Evolutionary conservation across 2,888 invertebrate species (phyloP).

Genomic region (Ichneumoninae sp.): DNA sequence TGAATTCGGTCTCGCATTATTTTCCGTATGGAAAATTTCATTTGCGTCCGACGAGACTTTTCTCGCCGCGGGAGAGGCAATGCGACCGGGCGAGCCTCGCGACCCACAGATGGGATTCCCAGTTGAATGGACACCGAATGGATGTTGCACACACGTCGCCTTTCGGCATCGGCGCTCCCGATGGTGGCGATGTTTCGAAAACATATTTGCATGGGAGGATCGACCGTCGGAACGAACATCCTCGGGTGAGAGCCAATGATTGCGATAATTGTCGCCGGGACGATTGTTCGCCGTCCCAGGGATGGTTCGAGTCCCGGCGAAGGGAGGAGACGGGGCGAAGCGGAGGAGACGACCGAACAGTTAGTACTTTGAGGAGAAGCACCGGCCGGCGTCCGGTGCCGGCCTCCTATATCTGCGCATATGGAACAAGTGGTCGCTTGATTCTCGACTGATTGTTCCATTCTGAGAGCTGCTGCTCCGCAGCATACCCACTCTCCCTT

Average conservation of each 20-base stretch:
- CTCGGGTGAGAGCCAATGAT: constrained; percentile 75
- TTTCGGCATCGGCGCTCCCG: not conserved
- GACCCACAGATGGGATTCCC: not conserved
- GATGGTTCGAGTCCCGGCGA: constrained; percentile 51
- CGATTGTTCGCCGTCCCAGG: constrained; percentile 75
- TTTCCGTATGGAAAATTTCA: not conserved
- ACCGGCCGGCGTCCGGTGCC: constrained; percentile 72
- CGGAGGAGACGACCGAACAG: constrained; percentile 51
- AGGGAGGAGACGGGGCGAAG: constrained; percentile 47
- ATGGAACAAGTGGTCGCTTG: constrained; percentile 84
- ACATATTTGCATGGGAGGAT: constrained; percentile 78
- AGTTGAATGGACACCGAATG: not conserved
- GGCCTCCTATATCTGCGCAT: constrained; percentile 73
- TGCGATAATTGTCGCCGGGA: constrained; percentile 82
- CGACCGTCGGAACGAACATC: constrained; percentile 66
- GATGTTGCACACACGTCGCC: too few relatives aligned
- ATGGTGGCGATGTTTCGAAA: constrained; percentile 5
- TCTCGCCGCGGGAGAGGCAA: not conserved
- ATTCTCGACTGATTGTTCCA: constrained; percentile 84
- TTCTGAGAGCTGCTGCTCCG: constrained; percentile 79
- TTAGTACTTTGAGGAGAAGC: constrained; percentile 75
- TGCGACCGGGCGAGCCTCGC: not conserved
- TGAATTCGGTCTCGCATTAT: not conserved
- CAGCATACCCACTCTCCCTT: constrained; percentile 47
- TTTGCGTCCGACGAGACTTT: not conserved